These are phyloP conservation scores for Ochotona curzoniae DNA, from an alignment of 2,113 vertebrate genomes.

Conservation along the genomic window DNA sequence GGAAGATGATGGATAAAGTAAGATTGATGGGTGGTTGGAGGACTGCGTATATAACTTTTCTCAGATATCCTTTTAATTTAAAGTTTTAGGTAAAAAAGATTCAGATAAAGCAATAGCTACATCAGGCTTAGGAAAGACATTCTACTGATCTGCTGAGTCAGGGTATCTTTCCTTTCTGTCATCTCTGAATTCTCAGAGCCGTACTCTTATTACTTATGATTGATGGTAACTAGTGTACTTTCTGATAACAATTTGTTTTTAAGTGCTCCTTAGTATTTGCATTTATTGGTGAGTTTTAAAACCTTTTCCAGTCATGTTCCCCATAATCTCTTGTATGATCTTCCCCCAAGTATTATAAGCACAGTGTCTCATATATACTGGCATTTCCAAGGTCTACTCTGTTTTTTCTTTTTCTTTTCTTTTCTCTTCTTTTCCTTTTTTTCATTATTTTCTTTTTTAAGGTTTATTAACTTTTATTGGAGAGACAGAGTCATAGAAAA, in stretches of 20 bases:
- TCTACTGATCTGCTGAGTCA: neutral
- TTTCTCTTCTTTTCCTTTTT: too few relatives aligned
- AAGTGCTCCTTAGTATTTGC: neutral
- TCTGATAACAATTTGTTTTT: neutral
- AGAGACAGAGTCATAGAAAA: too few relatives aligned
- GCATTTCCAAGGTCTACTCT: neutral
- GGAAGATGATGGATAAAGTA: neutral
- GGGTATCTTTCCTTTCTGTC: neutral
- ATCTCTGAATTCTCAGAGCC: neutral
- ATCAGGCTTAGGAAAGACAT: neutral
- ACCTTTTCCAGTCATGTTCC: neutral
- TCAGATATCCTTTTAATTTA: neutral
- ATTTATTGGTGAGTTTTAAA: slow-evolving; percentile 28
- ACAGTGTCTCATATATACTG: neutral
- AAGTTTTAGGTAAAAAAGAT: neutral
- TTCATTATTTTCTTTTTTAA: too few relatives aligned
- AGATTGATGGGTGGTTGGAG: neutral
- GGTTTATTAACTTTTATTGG: too few relatives aligned
- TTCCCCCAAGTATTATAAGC: neutral
- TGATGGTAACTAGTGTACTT: neutral
- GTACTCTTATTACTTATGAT: neutral
- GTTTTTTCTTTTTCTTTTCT: too few relatives aligned
- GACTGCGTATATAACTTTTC: neutral
- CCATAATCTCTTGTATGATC: neutral
- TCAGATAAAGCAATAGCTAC: neutral